phyloP scores from a whole-genome alignment of 1,140 invertebrate genomes.

The Copidosoma floridanum region DNA sequence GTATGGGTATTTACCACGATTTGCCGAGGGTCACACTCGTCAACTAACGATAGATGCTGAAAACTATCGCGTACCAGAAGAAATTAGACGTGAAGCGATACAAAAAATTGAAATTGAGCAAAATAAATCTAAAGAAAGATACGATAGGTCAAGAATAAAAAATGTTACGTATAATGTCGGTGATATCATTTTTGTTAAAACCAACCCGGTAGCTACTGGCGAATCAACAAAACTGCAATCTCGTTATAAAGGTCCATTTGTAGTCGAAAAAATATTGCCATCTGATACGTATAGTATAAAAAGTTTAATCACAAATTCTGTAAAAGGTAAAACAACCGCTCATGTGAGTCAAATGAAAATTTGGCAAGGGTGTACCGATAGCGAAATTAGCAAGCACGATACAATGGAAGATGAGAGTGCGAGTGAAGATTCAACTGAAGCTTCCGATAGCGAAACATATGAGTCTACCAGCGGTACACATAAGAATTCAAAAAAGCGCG shows the following conservation, averaged over 20 bases:
- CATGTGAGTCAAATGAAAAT: constrained; percentile 23
- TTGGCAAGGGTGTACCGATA: too few relatives aligned
- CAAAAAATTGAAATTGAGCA: constrained; percentile 7
- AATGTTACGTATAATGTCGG: constrained; percentile 25
- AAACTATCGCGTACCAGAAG: constrained; percentile 1
- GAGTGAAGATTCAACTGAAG: too few relatives aligned
- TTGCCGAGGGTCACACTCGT: constrained; percentile 10
- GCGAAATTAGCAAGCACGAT: too few relatives aligned
- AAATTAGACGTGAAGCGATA: constrained; percentile 10
- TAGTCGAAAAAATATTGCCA: not conserved
- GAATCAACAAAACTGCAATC: constrained; percentile 25
- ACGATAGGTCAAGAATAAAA: constrained; percentile 17
- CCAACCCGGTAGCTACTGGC: constrained; percentile 12
- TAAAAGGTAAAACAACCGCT: too few relatives aligned
- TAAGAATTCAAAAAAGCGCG: too few relatives aligned
- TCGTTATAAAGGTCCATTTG: constrained; percentile 8
- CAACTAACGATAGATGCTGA: constrained; percentile 15
- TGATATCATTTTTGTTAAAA: constrained; percentile 30
- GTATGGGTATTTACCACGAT: constrained; percentile 26
- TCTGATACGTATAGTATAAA: constrained; percentile 22
- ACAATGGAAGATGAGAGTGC: too few relatives aligned
- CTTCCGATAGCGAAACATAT: too few relatives aligned
- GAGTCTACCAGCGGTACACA: too few relatives aligned
- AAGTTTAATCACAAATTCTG: too few relatives aligned
- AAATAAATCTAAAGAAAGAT: constrained; percentile 19